These are phyloP conservation scores for Ctenoplectra terminalis DNA, from an alignment of 1,140 invertebrate species.

Conservation along the genomic window DNA sequence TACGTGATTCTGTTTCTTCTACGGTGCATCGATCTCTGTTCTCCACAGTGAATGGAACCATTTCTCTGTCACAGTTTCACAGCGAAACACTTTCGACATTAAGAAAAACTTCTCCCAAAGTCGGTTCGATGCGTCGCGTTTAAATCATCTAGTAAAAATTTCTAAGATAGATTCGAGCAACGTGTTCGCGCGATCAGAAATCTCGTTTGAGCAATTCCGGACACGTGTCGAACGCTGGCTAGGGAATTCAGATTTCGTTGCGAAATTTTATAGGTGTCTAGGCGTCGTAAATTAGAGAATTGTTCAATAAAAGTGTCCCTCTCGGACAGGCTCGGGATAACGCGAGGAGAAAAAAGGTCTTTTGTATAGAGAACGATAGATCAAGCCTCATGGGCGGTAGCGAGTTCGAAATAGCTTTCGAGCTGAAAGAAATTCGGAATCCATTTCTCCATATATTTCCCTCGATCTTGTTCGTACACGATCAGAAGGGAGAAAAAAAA, in stretches of 20 bases:
- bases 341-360: neutral
- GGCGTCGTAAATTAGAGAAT: slow-evolving; percentile 21
- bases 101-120: too few relatives aligned
- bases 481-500: slow-evolving; percentile 42
- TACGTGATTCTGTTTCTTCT: neutral
- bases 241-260: neutral
- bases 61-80: too few relatives aligned
- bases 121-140: too few relatives aligned
- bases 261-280: neutral
- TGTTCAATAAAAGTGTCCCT: neutral
- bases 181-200: neutral
- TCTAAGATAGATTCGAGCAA: neutral
- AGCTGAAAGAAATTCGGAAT: slow-evolving; percentile 16
- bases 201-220: neutral
- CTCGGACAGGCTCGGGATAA: neutral
- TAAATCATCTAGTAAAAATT: too few relatives aligned
- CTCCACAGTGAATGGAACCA: too few relatives aligned
- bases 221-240: neutral
- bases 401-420: neutral
- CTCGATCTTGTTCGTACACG: neutral
- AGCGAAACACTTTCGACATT: too few relatives aligned
- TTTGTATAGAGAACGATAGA: slow-evolving; percentile 32
- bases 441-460: slow-evolving; percentile 19
- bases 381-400: neutral
- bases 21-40: too few relatives aligned